A percentile compares a stretch with the other conserved stretches of the same genome.
Evolutionary conservation across 2,797 vertebrate genomes (phyloP).

Genomic region (Pseudochirops corinnae): DNA sequence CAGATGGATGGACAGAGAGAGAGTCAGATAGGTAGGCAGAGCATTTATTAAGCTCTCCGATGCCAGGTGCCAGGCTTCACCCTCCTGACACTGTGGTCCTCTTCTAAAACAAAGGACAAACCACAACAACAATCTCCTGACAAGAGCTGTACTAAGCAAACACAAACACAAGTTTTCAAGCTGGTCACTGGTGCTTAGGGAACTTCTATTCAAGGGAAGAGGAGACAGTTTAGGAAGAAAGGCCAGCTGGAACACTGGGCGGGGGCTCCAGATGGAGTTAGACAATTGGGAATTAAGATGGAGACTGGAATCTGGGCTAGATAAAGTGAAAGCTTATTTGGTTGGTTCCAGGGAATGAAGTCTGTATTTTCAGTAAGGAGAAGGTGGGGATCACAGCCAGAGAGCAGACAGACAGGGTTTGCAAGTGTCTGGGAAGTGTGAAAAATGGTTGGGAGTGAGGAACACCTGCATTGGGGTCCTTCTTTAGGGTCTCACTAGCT

Average conservation of each 20-base stretch:
- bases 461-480: background rate
- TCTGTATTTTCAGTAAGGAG: background rate
- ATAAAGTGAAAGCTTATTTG: background rate
- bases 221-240: background rate
- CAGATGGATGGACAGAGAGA: background rate
- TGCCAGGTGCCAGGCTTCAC: background rate
- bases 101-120: too few relatives aligned
- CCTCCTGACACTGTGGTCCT: too few relatives aligned
- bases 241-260: background rate
- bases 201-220: background rate
- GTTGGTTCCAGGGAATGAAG: background rate
- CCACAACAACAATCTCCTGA: too few relatives aligned
- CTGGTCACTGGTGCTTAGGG: too few relatives aligned
- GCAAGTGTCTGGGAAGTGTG: background rate
- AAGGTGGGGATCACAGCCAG: background rate
- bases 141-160: background rate
- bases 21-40: background rate
- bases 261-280: background rate
- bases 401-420: background rate
- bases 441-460: background rate
- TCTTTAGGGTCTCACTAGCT: background rate
- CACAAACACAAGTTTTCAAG: background rate
- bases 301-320: background rate
- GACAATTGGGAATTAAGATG: background rate
- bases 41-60: background rate